phyloP scores from a whole-genome alignment of 2,797 vertebrate genomes.

The Semotilus atromaculatus region DNA sequence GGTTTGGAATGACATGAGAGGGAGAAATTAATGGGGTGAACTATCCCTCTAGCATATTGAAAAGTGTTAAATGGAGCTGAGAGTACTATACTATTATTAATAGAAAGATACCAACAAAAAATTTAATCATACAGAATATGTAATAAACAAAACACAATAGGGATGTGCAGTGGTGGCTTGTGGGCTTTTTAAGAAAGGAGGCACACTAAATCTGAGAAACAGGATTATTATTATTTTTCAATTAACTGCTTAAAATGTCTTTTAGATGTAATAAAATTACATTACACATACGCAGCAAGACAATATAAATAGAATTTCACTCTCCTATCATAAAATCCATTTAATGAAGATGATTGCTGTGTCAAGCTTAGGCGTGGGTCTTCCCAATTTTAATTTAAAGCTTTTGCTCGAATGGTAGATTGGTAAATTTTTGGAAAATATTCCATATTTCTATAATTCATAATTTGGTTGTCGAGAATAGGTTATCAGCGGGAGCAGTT shows the following conservation, averaged over 20 bases:
- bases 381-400: neutral
- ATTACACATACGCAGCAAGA: neutral
- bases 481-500: neutral
- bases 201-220: neutral
- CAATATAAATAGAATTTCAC: conserved; percentile 1
- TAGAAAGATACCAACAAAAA: neutral
- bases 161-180: neutral
- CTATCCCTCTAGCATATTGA: neutral
- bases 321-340: neutral
- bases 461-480: neutral
- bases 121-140: neutral
- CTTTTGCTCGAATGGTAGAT: neutral
- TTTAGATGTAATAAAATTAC: neutral
- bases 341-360: neutral
- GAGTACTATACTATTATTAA: neutral
- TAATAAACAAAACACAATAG: neutral
- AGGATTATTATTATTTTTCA: too few species aligned
- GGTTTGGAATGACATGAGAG: too few species aligned
- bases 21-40: too few species aligned
- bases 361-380: neutral
- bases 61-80: neutral
- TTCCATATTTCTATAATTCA: neutral
- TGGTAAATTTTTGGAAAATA: neutral
- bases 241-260: neutral
- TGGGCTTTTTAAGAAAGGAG: neutral